These are phyloP conservation scores for Formicarius rufipectus DNA, from an alignment of 2,113 vertebrate species.

Conservation along the genomic window DNA sequence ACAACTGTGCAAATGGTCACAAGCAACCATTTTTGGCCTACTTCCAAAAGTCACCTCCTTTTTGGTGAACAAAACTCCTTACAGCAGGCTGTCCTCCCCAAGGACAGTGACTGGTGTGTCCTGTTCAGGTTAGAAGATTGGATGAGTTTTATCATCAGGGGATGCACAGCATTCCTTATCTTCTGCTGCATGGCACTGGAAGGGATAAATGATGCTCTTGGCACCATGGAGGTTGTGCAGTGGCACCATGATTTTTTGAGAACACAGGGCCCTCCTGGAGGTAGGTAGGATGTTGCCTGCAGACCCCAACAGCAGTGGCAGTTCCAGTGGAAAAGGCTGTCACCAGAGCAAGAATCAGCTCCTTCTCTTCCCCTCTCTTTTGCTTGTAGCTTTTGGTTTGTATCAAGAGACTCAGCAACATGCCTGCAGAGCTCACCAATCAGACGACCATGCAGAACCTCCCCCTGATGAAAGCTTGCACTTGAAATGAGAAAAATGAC, in stretches of 20 bases:
- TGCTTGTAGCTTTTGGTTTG: background rate
- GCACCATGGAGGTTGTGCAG: background rate
- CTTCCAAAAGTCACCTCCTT: background rate
- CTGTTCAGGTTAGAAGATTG: background rate
- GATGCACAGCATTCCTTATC: background rate
- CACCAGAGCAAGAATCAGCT: background rate
- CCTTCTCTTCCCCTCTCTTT: background rate
- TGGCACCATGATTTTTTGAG: background rate
- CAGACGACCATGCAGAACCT: background rate
- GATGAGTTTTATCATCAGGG: background rate
- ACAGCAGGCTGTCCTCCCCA: background rate
- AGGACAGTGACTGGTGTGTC: background rate
- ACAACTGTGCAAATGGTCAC: background rate
- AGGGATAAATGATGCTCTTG: accelerated
- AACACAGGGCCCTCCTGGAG: background rate
- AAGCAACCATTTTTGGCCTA: background rate
- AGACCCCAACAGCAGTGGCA: accelerated
- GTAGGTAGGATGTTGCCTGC: background rate
- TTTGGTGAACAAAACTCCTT: background rate
- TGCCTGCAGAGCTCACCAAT: background rate
- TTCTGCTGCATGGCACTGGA: background rate
- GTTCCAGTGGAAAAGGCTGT: background rate
- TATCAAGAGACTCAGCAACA: background rate
- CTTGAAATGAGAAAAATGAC: background rate
- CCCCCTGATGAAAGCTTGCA: background rate